A percentile compares a stretch with the other conserved stretches of the same genome.
Conservation (phyloP, 2,113 vertebrate genomes). For the Mobula birostris region DNA sequence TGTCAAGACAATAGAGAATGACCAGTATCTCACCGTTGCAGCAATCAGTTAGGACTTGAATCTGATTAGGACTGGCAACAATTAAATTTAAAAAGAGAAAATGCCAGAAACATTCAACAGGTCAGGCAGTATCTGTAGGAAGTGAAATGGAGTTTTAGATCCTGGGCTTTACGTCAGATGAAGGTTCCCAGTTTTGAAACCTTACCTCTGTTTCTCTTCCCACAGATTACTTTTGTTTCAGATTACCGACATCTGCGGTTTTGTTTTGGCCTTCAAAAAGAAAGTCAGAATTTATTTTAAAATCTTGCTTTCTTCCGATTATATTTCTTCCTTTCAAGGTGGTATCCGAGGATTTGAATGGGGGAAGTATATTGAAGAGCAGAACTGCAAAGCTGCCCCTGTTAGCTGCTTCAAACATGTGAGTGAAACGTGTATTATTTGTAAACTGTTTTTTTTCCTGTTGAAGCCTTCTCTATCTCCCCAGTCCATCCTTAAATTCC, state of each 20-base stretch:
- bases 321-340: constrained; percentile 44
- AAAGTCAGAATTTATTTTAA: background rate
- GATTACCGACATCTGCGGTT: too few species aligned
- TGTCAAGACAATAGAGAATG: too few species aligned
- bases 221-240: too few species aligned
- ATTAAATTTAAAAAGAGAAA: too few species aligned
- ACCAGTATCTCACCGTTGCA: background rate
- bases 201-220: too few species aligned
- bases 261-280: too few species aligned
- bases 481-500: background rate
- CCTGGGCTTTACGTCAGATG: too few species aligned
- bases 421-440: constrained; percentile 50
- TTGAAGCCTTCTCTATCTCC: background rate
- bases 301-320: background rate
- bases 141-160: too few species aligned
- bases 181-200: too few species aligned
- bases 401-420: constrained; percentile 91
- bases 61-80: background rate
- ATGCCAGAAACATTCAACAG: too few species aligned
- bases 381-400: constrained; percentile 69
- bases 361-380: constrained; percentile 78
- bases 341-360: constrained; percentile 73
- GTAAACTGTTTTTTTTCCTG: background rate
- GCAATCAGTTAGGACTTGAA: background rate
- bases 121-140: too few species aligned